Conservation (phyloP, 1,140 invertebrate species). For the Psix sp. region DNA sequence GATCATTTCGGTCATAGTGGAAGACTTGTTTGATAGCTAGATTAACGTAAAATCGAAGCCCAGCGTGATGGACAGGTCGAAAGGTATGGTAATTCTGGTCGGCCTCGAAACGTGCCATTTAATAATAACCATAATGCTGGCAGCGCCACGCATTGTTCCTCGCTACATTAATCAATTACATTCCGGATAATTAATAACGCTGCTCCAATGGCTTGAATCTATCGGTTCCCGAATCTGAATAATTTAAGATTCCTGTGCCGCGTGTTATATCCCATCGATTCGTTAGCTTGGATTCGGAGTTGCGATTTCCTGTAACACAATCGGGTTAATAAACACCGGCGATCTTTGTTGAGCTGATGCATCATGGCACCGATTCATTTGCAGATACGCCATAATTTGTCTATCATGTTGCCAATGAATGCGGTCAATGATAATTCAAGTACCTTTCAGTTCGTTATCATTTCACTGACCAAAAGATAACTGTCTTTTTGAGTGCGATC, state of each 20-base stretch:
- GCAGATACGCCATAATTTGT: slow-evolving; percentile 64
- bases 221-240: too few species aligned
- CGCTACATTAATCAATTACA: slow-evolving; percentile 8
- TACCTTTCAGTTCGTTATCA: slow-evolving; percentile 60
- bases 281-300: too few species aligned
- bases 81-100: too few species aligned
- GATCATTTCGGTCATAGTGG: too few species aligned
- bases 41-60: too few species aligned
- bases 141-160: neutral
- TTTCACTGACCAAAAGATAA: slow-evolving; percentile 39
- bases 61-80: too few species aligned
- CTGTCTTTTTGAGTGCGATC: slow-evolving; percentile 62
- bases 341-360: slow-evolving; percentile 41
- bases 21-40: too few species aligned
- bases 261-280: too few species aligned
- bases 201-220: too few species aligned
- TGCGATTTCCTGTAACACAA: neutral
- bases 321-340: slow-evolving; percentile 6
- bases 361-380: slow-evolving; percentile 57
- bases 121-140: slow-evolving; percentile 1
- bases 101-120: too few species aligned
- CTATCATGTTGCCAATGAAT: slow-evolving; percentile 46
- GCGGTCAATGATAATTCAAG: slow-evolving; percentile 70
- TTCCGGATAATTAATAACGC: slow-evolving; percentile 10
- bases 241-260: too few species aligned